Base-by-base conservation (phyloP, 2,888 invertebrate genomes). In the Cremastinae sp. region DNA sequence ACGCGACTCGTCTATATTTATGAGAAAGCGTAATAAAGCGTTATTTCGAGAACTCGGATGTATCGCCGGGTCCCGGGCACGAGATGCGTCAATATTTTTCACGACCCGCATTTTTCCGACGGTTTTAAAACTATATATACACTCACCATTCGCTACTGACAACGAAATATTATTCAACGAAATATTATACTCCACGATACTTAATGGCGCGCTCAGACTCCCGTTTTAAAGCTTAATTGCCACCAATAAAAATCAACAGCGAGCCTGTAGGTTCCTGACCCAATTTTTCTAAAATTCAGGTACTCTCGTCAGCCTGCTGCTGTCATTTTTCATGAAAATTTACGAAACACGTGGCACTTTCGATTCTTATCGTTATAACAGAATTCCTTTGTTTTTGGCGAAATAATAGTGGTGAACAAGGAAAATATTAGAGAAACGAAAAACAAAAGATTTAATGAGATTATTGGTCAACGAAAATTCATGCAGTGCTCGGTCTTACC, bases 141-240 rank as follows among this genome's bases (percentile, higher is more conserved):
- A 51, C 41, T 64, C 53, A 51, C 62, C 18, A 51, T 45, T 43
- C 51, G 62, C 72, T 58, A 72, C 72, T 45, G 64, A 54, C 51
- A n/a, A 68, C 64, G 56, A 36, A 64, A 74, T 38, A 64, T 62
- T 56, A 49, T 54, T n/a, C n/a, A n/a, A 68, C 64, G 56, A 36
- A 64, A 74, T 38, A 64, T 62, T 56, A 49, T 54, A 45, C 36
- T 12, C n/a, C 9, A 22, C 36, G 12, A 49, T 38, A 36, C 14
- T 28, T 28, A 28, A 22, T 45, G 59, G 62, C 43, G 66, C n/a
- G n/a, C n/a, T n/a, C n/a, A n/a, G n/a, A n/a, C 61, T 34, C 68
- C 51, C 66, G 70, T 82, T 84, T 82, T 84, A 83, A 80, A 81
- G 66, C 79, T 80, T 82, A 81, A 84, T 79, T 54, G 79, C 71